Evolutionary conservation across 2,113 vertebrate genomes (phyloP).

Genomic region (Pollachius pollachius): DNA sequence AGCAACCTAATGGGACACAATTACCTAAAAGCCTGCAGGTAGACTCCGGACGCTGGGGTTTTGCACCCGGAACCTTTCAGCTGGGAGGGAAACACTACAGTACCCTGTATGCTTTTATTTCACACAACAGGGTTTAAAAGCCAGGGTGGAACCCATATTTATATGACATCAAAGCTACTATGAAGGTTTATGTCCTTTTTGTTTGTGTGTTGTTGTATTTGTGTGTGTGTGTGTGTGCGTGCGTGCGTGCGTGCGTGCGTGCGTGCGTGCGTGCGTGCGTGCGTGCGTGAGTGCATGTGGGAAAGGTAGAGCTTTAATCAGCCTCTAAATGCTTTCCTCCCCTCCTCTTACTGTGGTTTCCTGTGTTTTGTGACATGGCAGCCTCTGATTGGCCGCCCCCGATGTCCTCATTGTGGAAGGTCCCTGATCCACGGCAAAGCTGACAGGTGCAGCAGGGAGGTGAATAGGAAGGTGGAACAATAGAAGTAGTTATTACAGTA

Average conservation of each 20-base stretch:
- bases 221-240: not conserved
- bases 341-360: not conserved
- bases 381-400: slow-evolving; percentile 13
- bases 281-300: not conserved
- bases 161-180: no score
- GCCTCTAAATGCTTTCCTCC: not conserved
- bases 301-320: not conserved
- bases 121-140: no score
- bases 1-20: no score
- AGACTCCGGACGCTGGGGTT: no score
- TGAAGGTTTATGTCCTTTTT: no score
- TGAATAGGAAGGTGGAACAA: slow-evolving; percentile 30
- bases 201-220: not conserved
- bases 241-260: not conserved
- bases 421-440: not conserved
- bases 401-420: not conserved
- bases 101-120: no score
- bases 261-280: not conserved
- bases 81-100: no score
- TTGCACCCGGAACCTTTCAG: no score
- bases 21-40: no score
- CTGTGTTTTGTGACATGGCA: not conserved
- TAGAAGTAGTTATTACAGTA: slow-evolving; percentile 40
- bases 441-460: slow-evolving; percentile 45
- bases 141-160: no score